Conservation (phyloP, 2,888 invertebrate species). For the Limnephilus auricula region DNA sequence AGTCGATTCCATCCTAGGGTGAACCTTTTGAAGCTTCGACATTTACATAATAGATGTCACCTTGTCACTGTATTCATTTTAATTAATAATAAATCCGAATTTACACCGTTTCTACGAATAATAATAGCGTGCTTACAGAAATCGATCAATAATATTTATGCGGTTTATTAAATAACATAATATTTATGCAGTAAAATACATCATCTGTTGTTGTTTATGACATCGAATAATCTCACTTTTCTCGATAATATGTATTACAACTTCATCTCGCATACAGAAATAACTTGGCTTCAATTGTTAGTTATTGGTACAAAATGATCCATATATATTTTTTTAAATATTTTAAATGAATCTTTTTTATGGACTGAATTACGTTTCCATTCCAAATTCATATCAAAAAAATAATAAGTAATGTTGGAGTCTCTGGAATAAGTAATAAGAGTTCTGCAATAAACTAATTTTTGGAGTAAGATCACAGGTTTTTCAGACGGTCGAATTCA, state of each 20-base stretch:
- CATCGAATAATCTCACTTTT: neutral
- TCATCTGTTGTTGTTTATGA: neutral
- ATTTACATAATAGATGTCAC: slow-evolving; percentile 25
- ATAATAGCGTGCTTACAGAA: neutral
- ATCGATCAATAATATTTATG: neutral
- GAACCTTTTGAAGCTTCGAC: slow-evolving; percentile 10
- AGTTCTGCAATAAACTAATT: neutral
- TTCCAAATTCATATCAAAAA: neutral
- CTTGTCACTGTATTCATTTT: neutral
- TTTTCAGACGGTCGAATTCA: neutral
- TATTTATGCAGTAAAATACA: neutral
- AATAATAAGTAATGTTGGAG: neutral
- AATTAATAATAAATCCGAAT: neutral
- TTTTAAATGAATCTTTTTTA: neutral
- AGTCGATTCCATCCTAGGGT: neutral
- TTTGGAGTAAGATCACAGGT: neutral
- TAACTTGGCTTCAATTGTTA: neutral
- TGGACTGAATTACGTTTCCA: neutral
- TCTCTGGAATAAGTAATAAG: no score
- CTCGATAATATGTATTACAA: neutral
- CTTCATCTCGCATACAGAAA: neutral
- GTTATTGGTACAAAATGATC: neutral
- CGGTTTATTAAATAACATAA: neutral
- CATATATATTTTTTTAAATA: neutral
- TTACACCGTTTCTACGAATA: neutral